phyloP scores from a whole-genome alignment of 2,888 invertebrate species.

The Trichogramma evanescens region DNA sequence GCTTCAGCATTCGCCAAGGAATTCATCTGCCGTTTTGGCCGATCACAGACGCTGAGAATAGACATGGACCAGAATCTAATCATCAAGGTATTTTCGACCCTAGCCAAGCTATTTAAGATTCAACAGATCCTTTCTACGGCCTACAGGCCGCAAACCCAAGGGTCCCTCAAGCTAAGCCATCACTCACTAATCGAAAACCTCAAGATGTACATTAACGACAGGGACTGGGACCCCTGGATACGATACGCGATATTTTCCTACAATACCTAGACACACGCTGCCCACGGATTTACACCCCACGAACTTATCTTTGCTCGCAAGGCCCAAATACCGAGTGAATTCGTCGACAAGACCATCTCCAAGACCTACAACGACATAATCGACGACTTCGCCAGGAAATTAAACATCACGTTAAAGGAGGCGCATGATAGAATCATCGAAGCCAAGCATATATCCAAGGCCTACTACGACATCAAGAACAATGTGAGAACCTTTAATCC shows the following conservation, averaged over 20 bases:
- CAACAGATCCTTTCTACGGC: slow-evolving; percentile 11
- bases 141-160: slow-evolving; percentile 9
- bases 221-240: neutral
- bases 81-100: no score
- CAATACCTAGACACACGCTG: neutral
- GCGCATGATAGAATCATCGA: no score
- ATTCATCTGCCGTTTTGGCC: slow-evolving; percentile 16
- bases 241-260: neutral
- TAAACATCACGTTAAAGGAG: no score
- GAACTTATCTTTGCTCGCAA: neutral
- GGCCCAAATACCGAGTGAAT: neutral
- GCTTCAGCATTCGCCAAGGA: slow-evolving; percentile 13
- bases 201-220: neutral
- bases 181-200: neutral
- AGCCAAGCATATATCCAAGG: no score
- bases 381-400: neutral
- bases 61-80: neutral
- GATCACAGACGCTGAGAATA: slow-evolving; percentile 8
- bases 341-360: neutral
- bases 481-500: no score
- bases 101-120: slow-evolving; percentile 10
- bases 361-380: neutral
- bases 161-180: neutral
- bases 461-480: no score
- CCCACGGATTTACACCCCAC: neutral